A percentile compares a stretch with the other conserved stretches of the same genome.
These are phyloP conservation scores for Empis stercorea DNA, from an alignment of 2,888 invertebrate genomes.

Conservation along the genomic window DNA sequence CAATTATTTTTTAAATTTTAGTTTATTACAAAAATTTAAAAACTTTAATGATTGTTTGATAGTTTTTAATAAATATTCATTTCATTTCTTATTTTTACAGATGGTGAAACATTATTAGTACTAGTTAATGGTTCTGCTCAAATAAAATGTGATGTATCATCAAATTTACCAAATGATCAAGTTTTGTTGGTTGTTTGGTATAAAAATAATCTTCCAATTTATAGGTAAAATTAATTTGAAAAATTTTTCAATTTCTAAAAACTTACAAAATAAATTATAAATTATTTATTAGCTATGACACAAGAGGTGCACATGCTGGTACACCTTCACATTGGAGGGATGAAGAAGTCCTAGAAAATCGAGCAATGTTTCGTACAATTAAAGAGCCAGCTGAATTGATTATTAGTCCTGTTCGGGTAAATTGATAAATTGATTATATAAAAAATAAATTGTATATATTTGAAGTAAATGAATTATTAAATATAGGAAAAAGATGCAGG, in stretches of 20 bases:
- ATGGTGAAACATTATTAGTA: constrained; percentile 35
- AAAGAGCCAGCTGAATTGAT: constrained; percentile 47
- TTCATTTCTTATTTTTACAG: constrained; percentile 21
- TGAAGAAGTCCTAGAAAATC: constrained; percentile 44
- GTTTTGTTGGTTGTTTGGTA: constrained; percentile 83
- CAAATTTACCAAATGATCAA: constrained; percentile 63
- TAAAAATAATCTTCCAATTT: constrained; percentile 78
- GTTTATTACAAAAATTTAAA: too few species aligned
- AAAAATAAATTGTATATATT: constrained; percentile 17
- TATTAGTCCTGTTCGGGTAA: constrained; percentile 44
- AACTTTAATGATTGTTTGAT: too few species aligned
- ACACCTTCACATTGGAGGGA: constrained; percentile 50
- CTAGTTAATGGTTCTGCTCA: constrained; percentile 65
- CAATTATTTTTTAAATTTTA: too few species aligned
- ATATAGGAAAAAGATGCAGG: constrained; percentile 52
- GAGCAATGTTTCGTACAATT: constrained; percentile 45
- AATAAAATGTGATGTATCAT: constrained; percentile 75
- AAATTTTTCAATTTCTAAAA: neutral
- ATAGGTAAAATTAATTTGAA: constrained; percentile 51
- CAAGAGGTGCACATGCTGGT: constrained; percentile 43
- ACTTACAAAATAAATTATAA: neutral
- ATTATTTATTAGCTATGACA: constrained; percentile 41
- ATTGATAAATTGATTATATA: constrained; percentile 10
- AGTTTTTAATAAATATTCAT: too few species aligned
- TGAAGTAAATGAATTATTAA: too few species aligned